A percentile compares a stretch with the other conserved stretches of the same genome.
Evolutionary conservation across 2,797 vertebrate genomes (phyloP).

Genomic region (Urosaurus nigricauda): DNA sequence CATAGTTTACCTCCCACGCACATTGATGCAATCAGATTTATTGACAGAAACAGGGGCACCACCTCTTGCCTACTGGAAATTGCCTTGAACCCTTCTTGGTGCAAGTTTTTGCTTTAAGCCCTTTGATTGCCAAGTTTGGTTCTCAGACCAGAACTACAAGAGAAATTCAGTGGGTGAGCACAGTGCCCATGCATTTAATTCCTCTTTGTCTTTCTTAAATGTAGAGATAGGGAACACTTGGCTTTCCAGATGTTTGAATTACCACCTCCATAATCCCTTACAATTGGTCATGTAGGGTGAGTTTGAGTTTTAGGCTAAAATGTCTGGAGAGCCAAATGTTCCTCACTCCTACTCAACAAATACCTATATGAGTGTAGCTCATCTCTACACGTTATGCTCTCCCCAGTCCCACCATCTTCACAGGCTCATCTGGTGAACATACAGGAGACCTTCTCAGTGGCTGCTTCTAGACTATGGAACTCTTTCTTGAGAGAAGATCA

Average conservation of each 20-base stretch:
- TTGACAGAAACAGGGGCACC: not conserved
- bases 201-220: not conserved
- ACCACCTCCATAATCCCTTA: not conserved
- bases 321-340: too few species aligned
- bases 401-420: too few species aligned
- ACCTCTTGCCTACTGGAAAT: slow-evolving; percentile 5
- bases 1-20: slow-evolving; percentile 43
- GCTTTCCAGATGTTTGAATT: not conserved
- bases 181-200: not conserved
- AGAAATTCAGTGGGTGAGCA: too few species aligned
- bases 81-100: not conserved
- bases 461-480: too few species aligned
- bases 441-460: too few species aligned
- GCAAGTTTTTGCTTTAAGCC: not conserved
- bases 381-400: not conserved
- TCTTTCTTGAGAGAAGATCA: too few species aligned
- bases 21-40: slow-evolving; percentile 19
- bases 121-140: not conserved
- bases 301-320: too few species aligned
- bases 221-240: not conserved
- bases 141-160: not conserved
- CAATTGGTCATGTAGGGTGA: not conserved
- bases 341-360: not conserved
- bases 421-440: too few species aligned
- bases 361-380: too few species aligned